phyloP scores from a whole-genome alignment of 2,888 invertebrate species.

The Chrysotoxum bicinctum region DNA sequence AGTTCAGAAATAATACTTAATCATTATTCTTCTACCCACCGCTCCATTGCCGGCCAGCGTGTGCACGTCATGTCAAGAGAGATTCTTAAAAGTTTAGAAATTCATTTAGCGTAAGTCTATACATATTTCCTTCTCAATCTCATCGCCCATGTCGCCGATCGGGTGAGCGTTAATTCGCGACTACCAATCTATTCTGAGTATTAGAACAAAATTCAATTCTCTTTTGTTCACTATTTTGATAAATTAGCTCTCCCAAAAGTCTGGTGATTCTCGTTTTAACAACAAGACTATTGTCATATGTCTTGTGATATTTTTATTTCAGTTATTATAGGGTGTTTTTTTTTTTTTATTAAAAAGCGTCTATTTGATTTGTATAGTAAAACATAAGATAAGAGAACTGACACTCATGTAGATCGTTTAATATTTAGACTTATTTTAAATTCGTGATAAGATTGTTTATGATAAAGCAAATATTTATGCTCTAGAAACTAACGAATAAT shows the following conservation, averaged over 20 bases:
- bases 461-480: too few relatives aligned
- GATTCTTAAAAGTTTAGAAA: too few relatives aligned
- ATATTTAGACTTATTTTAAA: too few relatives aligned
- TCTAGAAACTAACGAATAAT: too few relatives aligned
- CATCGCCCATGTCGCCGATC: background rate
- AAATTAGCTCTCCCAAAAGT: background rate
- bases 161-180: background rate
- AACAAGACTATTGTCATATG: too few relatives aligned
- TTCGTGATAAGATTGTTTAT: too few relatives aligned
- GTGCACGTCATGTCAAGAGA: too few relatives aligned
- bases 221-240: background rate
- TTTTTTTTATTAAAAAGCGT: background rate
- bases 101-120: too few relatives aligned
- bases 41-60: background rate
- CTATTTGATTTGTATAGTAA: background rate
- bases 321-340: background rate
- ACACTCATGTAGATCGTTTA: too few relatives aligned
- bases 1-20: slow-evolving; percentile 1
- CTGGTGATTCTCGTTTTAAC: background rate
- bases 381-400: too few relatives aligned
- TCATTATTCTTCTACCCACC: background rate
- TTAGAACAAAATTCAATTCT: background rate
- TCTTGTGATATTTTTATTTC: background rate
- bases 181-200: background rate
- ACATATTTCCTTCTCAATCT: background rate